Evolutionary conservation across 2,113 vertebrate genomes (phyloP), one percentile per base, ranked within the genome.

Genomic region (Sardina pilchardus): DNA sequence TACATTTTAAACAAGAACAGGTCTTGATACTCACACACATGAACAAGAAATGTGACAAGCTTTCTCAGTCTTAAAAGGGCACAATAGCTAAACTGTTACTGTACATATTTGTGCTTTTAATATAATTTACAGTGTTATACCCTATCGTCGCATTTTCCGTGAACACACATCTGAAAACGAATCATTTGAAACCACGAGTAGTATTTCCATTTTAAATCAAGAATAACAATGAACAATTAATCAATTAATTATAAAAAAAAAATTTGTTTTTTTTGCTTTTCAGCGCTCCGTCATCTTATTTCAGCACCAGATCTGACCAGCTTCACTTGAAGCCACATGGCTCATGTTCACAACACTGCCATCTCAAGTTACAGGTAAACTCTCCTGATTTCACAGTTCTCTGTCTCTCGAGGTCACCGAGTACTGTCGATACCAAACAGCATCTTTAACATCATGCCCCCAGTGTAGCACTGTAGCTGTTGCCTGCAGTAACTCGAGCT

Each of bases 21-120:
- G 53, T 19, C 53, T 24, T 56, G 30, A 34, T 34, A 75, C 10
- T 71, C 63, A 75, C 12, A 36, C 26, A 63, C 21, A 75, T 36
- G 36, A 30, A 34, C 67, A 36, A 75, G 6, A 14, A 75, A 75
- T 36, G 30, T 75, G 67, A 75, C n/a, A 71, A 12, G 4, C 30
- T 75, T 75, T 75, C 21, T 36, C 30, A 17, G 10, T 71, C 34
- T 71, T 9, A 36, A 75, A 75, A 16, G 67, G 14, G 4, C 30
- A 36, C 67, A 5, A 75, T 36, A 75, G 59, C n/a, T 47, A 10
- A 10, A 16, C 50, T 53, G 50, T 53, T 63, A 7, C 59, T 36
- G 67, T 71, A 75, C n/a, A 71, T 3, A 16, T 75, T 75, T 75
- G 67, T 75, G 67, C 67, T 75, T 75, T 39, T 75, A 9, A 75